Percentiles rank a stretch among this genome's conserved stretches.
phyloP scores from a whole-genome alignment of 2,888 invertebrate species.

The Chaitophorus viminalis region DNA sequence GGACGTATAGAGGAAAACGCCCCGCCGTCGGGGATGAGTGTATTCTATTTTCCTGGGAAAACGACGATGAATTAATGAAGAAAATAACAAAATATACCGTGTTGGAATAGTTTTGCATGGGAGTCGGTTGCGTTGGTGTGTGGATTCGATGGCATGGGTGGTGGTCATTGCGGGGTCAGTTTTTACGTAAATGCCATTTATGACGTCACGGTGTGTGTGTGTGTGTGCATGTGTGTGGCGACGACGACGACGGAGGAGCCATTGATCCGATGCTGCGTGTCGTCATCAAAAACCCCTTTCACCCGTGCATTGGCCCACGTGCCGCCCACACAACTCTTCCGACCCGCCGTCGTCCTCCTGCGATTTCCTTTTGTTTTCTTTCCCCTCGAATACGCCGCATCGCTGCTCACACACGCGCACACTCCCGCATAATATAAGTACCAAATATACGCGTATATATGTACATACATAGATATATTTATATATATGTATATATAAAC shows the following conservation, averaged over 20 bases:
- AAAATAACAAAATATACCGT: too few relatives aligned
- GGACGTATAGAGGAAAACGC: too few relatives aligned
- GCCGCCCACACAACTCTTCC: conserved; percentile 33
- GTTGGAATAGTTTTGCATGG: background rate
- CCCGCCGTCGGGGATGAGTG: too few relatives aligned
- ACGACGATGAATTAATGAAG: too few relatives aligned
- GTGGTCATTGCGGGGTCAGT: conserved; percentile 33
- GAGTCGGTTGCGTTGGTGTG: too few relatives aligned
- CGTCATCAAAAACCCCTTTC: conserved; percentile 58
- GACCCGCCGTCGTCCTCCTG: background rate
- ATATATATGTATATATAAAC: background rate
- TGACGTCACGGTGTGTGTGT: conserved; percentile 49
- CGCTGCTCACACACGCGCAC: background rate
- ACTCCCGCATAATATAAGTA: background rate
- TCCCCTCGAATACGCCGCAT: background rate
- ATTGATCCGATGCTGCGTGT: conserved; percentile 50
- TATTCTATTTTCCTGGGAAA: too few relatives aligned
- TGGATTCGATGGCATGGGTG: background rate
- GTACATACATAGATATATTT: too few relatives aligned
- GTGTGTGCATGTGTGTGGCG: conserved; percentile 14
- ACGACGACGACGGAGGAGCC: conserved; percentile 15
- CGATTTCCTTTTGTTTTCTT: conserved; percentile 33
- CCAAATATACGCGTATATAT: background rate
- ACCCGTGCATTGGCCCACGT: conserved; percentile 15
- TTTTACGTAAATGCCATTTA: conserved; percentile 29